phyloP scores from a whole-genome alignment of 2,113 vertebrate genomes.

The Cyprinus carpio region DNA sequence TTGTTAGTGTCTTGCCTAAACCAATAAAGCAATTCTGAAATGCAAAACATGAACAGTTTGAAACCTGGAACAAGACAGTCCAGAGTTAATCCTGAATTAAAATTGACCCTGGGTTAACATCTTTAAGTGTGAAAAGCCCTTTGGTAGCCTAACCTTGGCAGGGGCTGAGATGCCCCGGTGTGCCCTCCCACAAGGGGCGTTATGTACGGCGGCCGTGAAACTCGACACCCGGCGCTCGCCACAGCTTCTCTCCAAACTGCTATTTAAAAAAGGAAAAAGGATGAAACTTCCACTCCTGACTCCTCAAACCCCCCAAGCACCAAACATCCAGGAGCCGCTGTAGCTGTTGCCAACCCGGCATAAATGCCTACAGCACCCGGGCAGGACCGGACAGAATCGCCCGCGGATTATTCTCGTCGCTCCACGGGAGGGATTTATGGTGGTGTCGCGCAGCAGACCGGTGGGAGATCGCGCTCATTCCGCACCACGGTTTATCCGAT shows the following conservation, averaged over 20 bases:
- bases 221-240: constrained; percentile 85
- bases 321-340: constrained; percentile 38
- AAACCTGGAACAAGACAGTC: not conserved
- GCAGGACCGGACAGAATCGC: constrained; percentile 63
- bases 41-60: too few species aligned
- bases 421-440: constrained; percentile 74
- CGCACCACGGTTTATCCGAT: constrained; percentile 63
- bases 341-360: constrained; percentile 38
- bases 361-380: constrained; percentile 52
- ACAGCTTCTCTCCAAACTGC: constrained; percentile 77
- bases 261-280: constrained; percentile 91
- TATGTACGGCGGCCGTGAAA: constrained; percentile 84
- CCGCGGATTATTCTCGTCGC: constrained; percentile 71
- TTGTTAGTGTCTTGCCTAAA: not conserved
- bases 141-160: constrained; percentile 40
- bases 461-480: constrained; percentile 72
- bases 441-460: constrained; percentile 69
- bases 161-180: constrained; percentile 51
- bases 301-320: constrained; percentile 46
- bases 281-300: constrained; percentile 72
- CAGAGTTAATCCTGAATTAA: not conserved
- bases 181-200: constrained; percentile 84
- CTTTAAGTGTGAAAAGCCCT: not conserved
- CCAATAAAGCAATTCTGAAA: not conserved
- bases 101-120: not conserved